Evolutionary conservation across 2,797 vertebrate species (phyloP).

Genomic region (Parauchenoglanis ngamensis): DNA sequence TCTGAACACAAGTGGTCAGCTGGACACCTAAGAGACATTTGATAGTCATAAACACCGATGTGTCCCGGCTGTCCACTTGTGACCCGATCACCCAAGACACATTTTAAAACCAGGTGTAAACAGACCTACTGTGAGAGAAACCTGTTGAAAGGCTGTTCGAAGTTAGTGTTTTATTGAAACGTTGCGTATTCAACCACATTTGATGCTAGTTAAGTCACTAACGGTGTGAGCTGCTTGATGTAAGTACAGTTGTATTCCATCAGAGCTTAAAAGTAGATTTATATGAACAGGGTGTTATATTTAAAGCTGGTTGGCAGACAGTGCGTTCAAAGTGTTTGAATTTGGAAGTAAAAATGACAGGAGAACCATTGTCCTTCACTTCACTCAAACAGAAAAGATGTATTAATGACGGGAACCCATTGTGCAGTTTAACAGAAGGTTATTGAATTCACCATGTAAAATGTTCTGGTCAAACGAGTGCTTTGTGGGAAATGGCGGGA

Average conservation of each 20-base stretch:
- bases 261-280: not conserved
- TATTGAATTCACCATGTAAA: constrained; percentile 10
- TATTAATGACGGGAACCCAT: not conserved
- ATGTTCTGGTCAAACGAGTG: not conserved
- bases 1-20: too few relatives aligned
- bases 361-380: not conserved
- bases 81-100: too few relatives aligned
- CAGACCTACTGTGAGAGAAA: not conserved
- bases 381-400: constrained; percentile 6
- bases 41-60: too few relatives aligned
- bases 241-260: not conserved
- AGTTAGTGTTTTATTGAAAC: not conserved
- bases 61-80: too few relatives aligned
- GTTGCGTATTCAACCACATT: not conserved
- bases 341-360: not conserved
- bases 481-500: not conserved
- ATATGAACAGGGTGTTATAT: not conserved
- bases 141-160: not conserved
- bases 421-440: not conserved
- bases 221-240: too few relatives aligned
- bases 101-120: too few relatives aligned
- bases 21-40: too few relatives aligned
- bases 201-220: not conserved
- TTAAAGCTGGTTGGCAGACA: not conserved
- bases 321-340: not conserved